These are phyloP conservation scores for Phyllotreta striolata DNA, from an alignment of 2,888 invertebrate species.

Conservation along the genomic window DNA sequence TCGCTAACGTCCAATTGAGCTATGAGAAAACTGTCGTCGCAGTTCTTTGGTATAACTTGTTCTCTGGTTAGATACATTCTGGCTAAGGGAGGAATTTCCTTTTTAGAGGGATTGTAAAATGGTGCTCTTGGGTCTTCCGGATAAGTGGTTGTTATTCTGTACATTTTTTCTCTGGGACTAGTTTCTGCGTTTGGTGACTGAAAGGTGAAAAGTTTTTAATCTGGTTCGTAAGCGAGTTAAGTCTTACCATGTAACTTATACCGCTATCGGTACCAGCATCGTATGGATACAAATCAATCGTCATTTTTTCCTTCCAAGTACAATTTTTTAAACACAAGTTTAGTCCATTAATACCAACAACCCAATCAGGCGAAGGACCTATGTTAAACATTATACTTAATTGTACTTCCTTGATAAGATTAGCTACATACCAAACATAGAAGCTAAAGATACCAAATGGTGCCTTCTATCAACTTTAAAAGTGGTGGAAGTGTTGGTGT, in stretches of 20 bases:
- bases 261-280: slow-evolving; percentile 97
- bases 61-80: slow-evolving; percentile 79
- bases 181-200: slow-evolving; percentile 83
- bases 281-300: slow-evolving; percentile 89
- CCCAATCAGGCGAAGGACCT: slow-evolving; percentile 99
- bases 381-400: background rate
- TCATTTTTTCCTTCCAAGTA: slow-evolving; percentile 85
- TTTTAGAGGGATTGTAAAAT: slow-evolving; percentile 79
- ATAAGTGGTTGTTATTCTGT: slow-evolving; percentile 86
- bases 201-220: no score
- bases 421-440: slow-evolving; percentile 76
- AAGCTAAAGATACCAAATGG: slow-evolving; percentile 85
- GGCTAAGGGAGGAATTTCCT: slow-evolving; percentile 84
- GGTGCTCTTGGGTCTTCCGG: slow-evolving; percentile 93
- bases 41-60: slow-evolving; percentile 76
- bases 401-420: background rate
- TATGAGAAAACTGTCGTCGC: slow-evolving; percentile 71
- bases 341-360: slow-evolving; percentile 88
- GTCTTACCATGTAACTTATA: slow-evolving; percentile 83
- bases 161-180: slow-evolving; percentile 83
- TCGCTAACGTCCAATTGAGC: slow-evolving; percentile 71
- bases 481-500: slow-evolving; percentile 79
- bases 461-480: slow-evolving; percentile 87
- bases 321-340: slow-evolving; percentile 90
- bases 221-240: no score